These are phyloP conservation scores for Zaprionus taronus DNA, from an alignment of 1,140 invertebrate genomes.

Conservation along the genomic window DNA sequence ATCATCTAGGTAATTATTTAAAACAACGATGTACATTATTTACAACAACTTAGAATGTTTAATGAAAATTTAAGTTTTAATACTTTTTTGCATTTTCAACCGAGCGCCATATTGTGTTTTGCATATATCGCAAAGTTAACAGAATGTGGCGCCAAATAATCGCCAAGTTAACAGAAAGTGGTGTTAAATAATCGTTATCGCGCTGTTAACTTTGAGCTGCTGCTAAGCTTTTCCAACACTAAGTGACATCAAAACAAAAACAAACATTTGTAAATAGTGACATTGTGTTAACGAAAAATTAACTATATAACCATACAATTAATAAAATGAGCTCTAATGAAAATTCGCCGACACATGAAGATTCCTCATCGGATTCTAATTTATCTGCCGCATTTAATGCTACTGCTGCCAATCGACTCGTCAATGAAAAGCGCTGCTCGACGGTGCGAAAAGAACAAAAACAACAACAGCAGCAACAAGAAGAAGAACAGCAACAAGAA, in stretches of 20 bases:
- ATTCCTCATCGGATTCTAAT: neutral
- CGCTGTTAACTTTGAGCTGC: too few species aligned
- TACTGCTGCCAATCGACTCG: neutral
- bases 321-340: neutral
- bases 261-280: neutral
- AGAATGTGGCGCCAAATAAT: too few species aligned
- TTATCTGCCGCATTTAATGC: slow-evolving; percentile 6
- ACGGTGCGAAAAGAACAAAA: slow-evolving; percentile 7
- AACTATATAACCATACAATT: neutral
- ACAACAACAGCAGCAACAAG: neutral
- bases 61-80: neutral
- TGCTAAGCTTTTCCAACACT: slow-evolving; percentile 8
- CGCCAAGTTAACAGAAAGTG: neutral
- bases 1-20: neutral
- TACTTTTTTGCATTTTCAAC: neutral
- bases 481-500: neutral
- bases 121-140: neutral
- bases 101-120: neutral
- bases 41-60: neutral
- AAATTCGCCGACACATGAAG: neutral
- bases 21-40: neutral
- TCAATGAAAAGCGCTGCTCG: neutral
- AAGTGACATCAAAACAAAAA: neutral
- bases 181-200: neutral
- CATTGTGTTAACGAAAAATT: neutral